A percentile compares a stretch with the other conserved stretches of the same genome.
These are phyloP conservation scores for Strigops habroptila DNA, from an alignment of 2,113 vertebrate genomes.

Conservation along the genomic window DNA sequence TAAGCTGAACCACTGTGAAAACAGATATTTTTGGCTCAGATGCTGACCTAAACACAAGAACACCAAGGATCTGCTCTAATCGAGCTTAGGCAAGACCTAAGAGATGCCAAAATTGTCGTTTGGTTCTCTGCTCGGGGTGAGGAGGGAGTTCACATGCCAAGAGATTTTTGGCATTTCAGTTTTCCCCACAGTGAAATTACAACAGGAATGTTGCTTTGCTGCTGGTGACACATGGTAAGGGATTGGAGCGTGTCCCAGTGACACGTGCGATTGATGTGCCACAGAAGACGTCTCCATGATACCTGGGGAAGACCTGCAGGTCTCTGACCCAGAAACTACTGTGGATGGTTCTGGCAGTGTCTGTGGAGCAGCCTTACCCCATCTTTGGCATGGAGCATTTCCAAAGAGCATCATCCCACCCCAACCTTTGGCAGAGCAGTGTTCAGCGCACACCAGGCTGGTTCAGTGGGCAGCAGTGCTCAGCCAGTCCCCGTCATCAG, in stretches of 20 bases:
- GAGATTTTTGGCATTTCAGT: background rate
- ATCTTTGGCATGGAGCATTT: rapidly evolving
- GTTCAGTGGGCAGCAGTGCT: background rate
- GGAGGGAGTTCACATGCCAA: background rate
- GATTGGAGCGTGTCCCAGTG: rapidly evolving
- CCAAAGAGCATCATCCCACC: background rate
- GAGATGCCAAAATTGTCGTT: background rate
- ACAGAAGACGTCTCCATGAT: background rate
- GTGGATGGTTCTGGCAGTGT: rapidly evolving
- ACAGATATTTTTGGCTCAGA: background rate
- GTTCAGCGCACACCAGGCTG: rapidly evolving
- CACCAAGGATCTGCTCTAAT: background rate
- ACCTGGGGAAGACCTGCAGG: background rate
- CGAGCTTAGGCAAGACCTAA: background rate
- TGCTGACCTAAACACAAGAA: background rate
- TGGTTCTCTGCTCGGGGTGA: background rate
- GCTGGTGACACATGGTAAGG: background rate
- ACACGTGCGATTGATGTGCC: rapidly evolving
- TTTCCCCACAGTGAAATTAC: rapidly evolving
- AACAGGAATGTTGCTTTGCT: background rate
- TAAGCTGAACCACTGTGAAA: background rate
- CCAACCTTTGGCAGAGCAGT: background rate
- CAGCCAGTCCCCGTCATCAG: background rate
- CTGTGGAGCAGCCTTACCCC: background rate
- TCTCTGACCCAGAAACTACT: rapidly evolving